Conservation (phyloP, 2,797 vertebrate genomes). For the Sebastes kiyomatsui region DNA sequence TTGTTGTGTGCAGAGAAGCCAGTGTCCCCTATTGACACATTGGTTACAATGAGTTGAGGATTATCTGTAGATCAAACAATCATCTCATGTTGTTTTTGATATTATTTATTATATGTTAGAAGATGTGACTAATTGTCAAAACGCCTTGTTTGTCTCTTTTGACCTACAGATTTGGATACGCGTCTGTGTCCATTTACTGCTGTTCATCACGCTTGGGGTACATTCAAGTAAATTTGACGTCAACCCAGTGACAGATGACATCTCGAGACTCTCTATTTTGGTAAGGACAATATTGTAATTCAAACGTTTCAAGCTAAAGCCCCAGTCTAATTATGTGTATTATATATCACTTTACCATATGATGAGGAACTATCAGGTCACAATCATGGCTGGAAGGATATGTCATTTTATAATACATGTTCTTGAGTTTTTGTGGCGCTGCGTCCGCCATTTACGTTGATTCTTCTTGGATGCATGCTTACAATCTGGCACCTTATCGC, state of each 20-base stretch:
- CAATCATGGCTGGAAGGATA: not conserved
- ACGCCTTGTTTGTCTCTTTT: constrained; percentile 4
- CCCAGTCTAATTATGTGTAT: too few relatives aligned
- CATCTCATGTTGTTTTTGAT: not conserved
- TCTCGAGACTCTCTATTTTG: constrained; percentile 79
- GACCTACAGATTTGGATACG: constrained; percentile 85
- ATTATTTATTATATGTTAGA: not conserved
- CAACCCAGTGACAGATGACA: constrained; percentile 86
- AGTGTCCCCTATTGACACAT: not conserved
- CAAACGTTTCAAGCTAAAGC: not conserved
- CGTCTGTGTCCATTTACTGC: constrained; percentile 86
- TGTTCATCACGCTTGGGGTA: constrained; percentile 83
- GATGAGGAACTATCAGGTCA: not conserved
- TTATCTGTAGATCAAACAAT: not conserved
- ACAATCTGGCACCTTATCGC: not conserved
- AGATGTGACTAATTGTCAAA: not conserved
- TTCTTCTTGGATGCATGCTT: not conserved
- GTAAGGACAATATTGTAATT: constrained; percentile 65
- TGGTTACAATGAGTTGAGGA: not conserved
- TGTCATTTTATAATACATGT: not conserved
- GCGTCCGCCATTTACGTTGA: not conserved
- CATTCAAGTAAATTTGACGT: constrained; percentile 81
- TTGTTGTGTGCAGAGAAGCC: not conserved
- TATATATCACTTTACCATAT: not conserved
- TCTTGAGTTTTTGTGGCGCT: not conserved